These are phyloP conservation scores for Sisyra nigra DNA, from an alignment of 2,888 invertebrate species.

Conservation along the genomic window DNA sequence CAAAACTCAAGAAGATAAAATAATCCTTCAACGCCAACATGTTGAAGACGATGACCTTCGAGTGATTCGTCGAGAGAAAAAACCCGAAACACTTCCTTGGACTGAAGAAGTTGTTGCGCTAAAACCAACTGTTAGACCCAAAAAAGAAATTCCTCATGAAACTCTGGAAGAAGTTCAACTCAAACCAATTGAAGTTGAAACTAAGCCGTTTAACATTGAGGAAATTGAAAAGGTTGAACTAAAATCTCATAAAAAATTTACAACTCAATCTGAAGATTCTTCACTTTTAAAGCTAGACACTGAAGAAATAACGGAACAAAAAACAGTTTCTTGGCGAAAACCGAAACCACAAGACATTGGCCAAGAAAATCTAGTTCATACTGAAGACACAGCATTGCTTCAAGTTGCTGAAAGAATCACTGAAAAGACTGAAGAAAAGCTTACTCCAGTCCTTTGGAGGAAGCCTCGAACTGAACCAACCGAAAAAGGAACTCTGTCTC, in stretches of 20 bases:
- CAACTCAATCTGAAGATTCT: no score
- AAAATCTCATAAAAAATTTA: no score
- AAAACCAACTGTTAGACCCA: slow-evolving; percentile 27
- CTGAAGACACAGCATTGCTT: slow-evolving; percentile 18
- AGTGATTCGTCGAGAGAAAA: slow-evolving; percentile 26
- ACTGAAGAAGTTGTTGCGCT: slow-evolving; percentile 41
- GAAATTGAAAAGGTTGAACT: slow-evolving; percentile 5
- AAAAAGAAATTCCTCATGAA: slow-evolving; percentile 32
- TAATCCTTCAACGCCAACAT: background rate
- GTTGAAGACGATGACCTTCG: no score
- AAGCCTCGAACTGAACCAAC: slow-evolving; percentile 17
- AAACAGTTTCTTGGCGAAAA: background rate
- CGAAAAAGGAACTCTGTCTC: slow-evolving; percentile 11
- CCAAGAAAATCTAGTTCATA: slow-evolving; percentile 10
- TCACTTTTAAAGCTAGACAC: no score
- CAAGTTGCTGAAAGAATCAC: slow-evolving; percentile 14
- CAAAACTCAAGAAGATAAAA: slow-evolving; percentile 4
- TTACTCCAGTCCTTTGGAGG: slow-evolving; percentile 15
- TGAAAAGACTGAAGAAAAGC: slow-evolving; percentile 11
- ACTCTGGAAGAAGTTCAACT: slow-evolving; percentile 30
- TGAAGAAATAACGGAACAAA: no score
- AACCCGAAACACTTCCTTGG: slow-evolving; percentile 28
- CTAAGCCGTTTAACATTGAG: slow-evolving; percentile 8
- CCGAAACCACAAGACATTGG: background rate
- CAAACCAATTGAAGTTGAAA: slow-evolving; percentile 23